Evolutionary conservation across 2,113 vertebrate species (phyloP), one percentile per base, ranked within the genome.

Genomic region (Nycticryphes semicollaris): DNA sequence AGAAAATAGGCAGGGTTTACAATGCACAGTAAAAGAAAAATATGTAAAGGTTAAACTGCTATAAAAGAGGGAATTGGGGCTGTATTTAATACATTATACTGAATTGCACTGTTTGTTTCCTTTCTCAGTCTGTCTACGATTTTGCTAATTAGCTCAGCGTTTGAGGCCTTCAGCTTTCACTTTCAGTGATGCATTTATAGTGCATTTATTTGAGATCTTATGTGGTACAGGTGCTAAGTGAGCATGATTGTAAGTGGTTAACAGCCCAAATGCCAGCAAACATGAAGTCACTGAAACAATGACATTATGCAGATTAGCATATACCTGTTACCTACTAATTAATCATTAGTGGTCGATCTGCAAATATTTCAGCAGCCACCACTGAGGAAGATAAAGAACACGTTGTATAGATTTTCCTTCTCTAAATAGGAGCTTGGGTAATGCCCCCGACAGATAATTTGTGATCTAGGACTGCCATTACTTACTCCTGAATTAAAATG

Each of bases 371-470:
- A 92, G 53, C 81, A 89, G 78, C 80, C 74, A 84, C 62, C 66
- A 73, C 1, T 63, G 74, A 91, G 18, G 67, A 96, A 94, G 90
- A 96, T 37, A 84, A 96, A 92, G 69, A 94, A 72, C 69, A 60
- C 3, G 18, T n/a, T 53, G 47, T 87, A 96, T 92, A 87, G 95
- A 96, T 96, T 95, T 96, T 94, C 59, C 33, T 92, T 94, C 89
- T 94, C 75, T 79, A 92, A 94, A 89, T 0, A 83, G 54, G 11
- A 50, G 22, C 28, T 69, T 73, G 62, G 21, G 39, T 82, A 86
- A 94, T 73, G 62, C 57, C 74, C 63, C 27, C 62, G 89, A 91
- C 91, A 91, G 93, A 89, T 96, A 82, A 92, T 90, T 80, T 92
- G 87, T 92, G 84, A 77, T 70, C 41, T 2, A 85, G 77, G 45